Evolutionary conservation across 2,113 vertebrate genomes (phyloP).

Genomic region (Catagonus wagneri): DNA sequence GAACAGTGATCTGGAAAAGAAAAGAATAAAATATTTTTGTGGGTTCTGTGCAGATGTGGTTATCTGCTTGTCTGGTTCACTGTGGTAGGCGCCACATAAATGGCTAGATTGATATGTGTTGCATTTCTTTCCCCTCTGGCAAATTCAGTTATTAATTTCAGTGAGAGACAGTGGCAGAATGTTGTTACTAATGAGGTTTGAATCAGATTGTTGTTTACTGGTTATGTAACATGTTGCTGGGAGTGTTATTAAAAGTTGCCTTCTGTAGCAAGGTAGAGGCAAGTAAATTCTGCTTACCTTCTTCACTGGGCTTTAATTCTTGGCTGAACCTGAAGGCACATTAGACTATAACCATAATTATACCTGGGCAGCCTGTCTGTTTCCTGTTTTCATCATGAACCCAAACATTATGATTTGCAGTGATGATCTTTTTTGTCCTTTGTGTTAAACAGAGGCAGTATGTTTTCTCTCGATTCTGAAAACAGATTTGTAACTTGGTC

Average conservation of each 20-base stretch:
- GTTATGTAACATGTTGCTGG: slow-evolving; percentile 77
- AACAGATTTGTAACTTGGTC: slow-evolving; percentile 69
- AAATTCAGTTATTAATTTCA: slow-evolving; percentile 76
- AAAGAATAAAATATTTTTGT: background rate
- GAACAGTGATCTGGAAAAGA: background rate
- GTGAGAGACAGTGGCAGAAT: slow-evolving; percentile 67
- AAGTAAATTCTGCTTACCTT: slow-evolving; percentile 64
- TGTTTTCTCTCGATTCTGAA: slow-evolving; percentile 63
- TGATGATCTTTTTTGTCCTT: slow-evolving; percentile 65
- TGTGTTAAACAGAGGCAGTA: slow-evolving; percentile 43
- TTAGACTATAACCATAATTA: slow-evolving; percentile 60
- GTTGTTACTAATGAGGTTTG: slow-evolving; percentile 78
- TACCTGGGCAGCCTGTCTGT: slow-evolving; percentile 74
- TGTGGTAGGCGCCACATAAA: slow-evolving; percentile 62
- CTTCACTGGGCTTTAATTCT: slow-evolving; percentile 78
- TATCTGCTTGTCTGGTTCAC: slow-evolving; percentile 61
- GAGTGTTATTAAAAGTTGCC: slow-evolving; percentile 78
- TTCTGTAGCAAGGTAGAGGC: slow-evolving; percentile 73
- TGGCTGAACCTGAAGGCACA: slow-evolving; percentile 75
- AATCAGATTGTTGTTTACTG: slow-evolving; percentile 79
- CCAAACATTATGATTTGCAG: slow-evolving; percentile 71
- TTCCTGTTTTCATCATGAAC: slow-evolving; percentile 80
- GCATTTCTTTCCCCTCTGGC: slow-evolving; percentile 68
- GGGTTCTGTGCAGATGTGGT: slow-evolving; percentile 5
- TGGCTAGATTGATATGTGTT: slow-evolving; percentile 58